phyloP scores from a whole-genome alignment of 2,888 invertebrate species.

The Archips xylosteana region DNA sequence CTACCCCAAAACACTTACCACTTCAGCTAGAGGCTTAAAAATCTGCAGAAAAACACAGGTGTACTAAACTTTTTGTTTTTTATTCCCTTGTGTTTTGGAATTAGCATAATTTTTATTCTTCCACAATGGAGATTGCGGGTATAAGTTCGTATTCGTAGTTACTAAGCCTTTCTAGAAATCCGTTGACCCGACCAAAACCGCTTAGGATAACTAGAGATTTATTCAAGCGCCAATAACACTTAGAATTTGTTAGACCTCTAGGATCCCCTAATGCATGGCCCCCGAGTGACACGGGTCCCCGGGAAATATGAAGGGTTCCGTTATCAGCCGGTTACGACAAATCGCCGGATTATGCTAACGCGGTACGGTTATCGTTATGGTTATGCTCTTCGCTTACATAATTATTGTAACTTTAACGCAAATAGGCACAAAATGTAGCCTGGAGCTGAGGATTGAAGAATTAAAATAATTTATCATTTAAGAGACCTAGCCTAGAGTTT shows the following conservation, averaged over 20 bases:
- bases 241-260: conserved; percentile 19
- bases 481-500: too few species aligned
- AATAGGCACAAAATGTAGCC: conserved; percentile 19
- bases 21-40: too few species aligned
- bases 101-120: too few species aligned
- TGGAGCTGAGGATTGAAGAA: background rate
- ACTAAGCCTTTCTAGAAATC: too few species aligned
- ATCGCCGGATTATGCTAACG: conserved; percentile 66
- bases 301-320: conserved; percentile 56
- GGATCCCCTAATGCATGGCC: conserved; percentile 17
- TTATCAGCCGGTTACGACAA: conserved; percentile 54
- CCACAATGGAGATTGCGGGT: too few species aligned
- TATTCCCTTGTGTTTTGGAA: too few species aligned
- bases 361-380: conserved; percentile 50
- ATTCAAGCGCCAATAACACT: conserved; percentile 3
- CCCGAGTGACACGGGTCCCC: conserved; percentile 45
- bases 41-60: too few species aligned
- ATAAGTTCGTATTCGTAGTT: too few species aligned
- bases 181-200: background rate
- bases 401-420: conserved; percentile 30
- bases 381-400: conserved; percentile 45
- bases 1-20: too few species aligned
- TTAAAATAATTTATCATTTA: background rate
- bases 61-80: too few species aligned
- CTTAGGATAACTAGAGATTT: background rate